These are phyloP conservation scores for Thymelicus acteon DNA, from an alignment of 2,888 invertebrate genomes.

Conservation along the genomic window DNA sequence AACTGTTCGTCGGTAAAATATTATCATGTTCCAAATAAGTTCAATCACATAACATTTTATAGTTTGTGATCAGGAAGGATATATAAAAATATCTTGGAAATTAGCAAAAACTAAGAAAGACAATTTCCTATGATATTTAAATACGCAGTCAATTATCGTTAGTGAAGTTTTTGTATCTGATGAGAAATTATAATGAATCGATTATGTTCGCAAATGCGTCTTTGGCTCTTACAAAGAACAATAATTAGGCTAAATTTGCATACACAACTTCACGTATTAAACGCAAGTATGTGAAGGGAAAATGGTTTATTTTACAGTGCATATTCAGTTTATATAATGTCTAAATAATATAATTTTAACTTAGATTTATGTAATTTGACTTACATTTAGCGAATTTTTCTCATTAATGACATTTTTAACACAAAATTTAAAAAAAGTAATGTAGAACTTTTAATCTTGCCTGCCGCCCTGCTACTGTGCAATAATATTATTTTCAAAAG, in stretches of 20 bases:
- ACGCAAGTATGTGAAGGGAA: too few species aligned
- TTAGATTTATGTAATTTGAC: too few species aligned
- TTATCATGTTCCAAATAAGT: too few species aligned
- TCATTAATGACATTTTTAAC: too few species aligned
- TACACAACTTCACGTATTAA: slow-evolving; percentile 7
- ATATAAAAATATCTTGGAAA: neutral
- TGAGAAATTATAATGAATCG: slow-evolving; percentile 51
- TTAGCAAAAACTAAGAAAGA: slow-evolving; percentile 23
- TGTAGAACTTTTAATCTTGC: too few species aligned
- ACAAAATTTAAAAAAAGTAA: too few species aligned
- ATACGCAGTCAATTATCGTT: slow-evolving; percentile 41
- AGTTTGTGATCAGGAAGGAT: too few species aligned
- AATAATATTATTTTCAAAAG: too few species aligned
- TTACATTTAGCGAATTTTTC: too few species aligned
- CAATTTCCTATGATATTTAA: slow-evolving; percentile 38
- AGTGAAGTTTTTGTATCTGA: slow-evolving; percentile 43
- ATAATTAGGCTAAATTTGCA: slow-evolving; percentile 27
- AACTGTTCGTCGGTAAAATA: neutral
- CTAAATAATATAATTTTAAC: too few species aligned
- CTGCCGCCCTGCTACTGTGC: too few species aligned
- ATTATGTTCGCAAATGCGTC: slow-evolving; percentile 34
- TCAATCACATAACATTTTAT: too few species aligned
- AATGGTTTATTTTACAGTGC: neutral
- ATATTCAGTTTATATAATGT: neutral
- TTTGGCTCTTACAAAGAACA: slow-evolving; percentile 20